Conservation (phyloP, 2,888 invertebrate genomes). For the Drosophila stalkeri region DNA sequence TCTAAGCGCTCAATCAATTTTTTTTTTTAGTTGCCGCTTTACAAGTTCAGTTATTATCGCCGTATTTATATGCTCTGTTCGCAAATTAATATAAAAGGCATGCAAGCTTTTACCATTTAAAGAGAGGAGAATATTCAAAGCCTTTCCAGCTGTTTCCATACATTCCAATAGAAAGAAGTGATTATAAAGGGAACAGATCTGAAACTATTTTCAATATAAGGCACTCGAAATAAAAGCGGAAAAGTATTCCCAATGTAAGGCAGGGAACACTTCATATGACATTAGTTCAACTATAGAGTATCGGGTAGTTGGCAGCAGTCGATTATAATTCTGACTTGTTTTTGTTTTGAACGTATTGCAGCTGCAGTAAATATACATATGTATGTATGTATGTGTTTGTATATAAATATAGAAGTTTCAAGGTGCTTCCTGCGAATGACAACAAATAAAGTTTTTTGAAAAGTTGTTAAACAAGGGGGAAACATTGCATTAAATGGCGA, state of each 20-base stretch:
- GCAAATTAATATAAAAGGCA: not conserved
- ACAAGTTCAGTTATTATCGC: slow-evolving; percentile 57
- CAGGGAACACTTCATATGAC: not conserved
- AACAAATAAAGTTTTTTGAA: slow-evolving; percentile 55
- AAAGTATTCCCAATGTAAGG: not conserved
- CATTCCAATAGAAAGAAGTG: not conserved
- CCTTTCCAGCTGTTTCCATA: not conserved
- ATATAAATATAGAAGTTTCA: slow-evolving; percentile 80
- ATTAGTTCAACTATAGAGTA: slow-evolving; percentile 3
- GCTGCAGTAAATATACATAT: slow-evolving; percentile 55
- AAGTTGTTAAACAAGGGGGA: slow-evolving; percentile 68
- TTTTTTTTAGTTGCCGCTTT: slow-evolving; percentile 37
- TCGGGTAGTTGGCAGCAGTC: not conserved
- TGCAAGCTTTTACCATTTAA: not conserved
- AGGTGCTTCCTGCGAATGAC: slow-evolving; percentile 80
- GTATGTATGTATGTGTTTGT: slow-evolving; percentile 61
- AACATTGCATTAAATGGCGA: slow-evolving; percentile 68
- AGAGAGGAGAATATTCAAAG: too few species aligned
- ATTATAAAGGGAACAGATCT: not conserved
- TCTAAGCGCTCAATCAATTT: slow-evolving; percentile 42
- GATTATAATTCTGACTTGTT: slow-evolving; percentile 18
- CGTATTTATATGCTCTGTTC: not conserved
- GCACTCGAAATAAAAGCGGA: too few species aligned
- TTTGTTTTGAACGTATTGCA: slow-evolving; percentile 32
- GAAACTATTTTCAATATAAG: not conserved